Conservation (phyloP, 2,797 vertebrate species). For the Masticophis lateralis region DNA sequence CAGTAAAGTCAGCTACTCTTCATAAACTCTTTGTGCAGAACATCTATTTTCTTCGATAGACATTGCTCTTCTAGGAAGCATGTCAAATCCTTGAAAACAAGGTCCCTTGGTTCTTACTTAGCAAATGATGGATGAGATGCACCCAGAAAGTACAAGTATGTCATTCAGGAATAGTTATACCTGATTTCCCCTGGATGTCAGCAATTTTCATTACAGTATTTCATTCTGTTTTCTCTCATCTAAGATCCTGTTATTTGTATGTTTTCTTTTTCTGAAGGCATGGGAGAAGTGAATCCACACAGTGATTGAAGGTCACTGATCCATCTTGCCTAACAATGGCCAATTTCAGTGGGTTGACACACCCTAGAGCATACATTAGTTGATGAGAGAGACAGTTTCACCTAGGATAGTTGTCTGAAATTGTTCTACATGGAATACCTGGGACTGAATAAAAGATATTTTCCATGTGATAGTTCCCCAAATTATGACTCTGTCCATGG, state of each 20-base stretch:
- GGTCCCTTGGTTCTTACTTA: constrained; percentile 4
- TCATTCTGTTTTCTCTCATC: not conserved
- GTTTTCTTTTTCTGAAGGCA: not conserved
- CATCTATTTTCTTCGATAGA: constrained; percentile 16
- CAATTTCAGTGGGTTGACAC: not conserved
- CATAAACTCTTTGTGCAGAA: constrained; percentile 10
- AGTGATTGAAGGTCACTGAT: not conserved
- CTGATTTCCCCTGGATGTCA: constrained; percentile 7
- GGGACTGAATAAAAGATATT: not conserved
- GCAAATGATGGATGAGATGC: constrained; percentile 28
- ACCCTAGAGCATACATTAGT: not conserved
- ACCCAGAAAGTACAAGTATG: constrained; percentile 24
- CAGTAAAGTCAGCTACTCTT: constrained; percentile 34
- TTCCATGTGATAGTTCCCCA: not conserved
- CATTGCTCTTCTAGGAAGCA: constrained; percentile 35
- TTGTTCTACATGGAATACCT: not conserved
- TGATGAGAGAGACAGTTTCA: not conserved
- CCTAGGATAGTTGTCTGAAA: not conserved
- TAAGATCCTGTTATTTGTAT: not conserved
- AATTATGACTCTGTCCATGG: no score
- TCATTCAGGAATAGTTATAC: not conserved
- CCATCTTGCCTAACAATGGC: not conserved
- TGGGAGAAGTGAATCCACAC: not conserved
- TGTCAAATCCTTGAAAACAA: constrained; percentile 38
- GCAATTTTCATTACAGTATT: constrained; percentile 6